Conservation (phyloP, 1,140 invertebrate species). For the Caenorhabditis tropicalis region DNA sequence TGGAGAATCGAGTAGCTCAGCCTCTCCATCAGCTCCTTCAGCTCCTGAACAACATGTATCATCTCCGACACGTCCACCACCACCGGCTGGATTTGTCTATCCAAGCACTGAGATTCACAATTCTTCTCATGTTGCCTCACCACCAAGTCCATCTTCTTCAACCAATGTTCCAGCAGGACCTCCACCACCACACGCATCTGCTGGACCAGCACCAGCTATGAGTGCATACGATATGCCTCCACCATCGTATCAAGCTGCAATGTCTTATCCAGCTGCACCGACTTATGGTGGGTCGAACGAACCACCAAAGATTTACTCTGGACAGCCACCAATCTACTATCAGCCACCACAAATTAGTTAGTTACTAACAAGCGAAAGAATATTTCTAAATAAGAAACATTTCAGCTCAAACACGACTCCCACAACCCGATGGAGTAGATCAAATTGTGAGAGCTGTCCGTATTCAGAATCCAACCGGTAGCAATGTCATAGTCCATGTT, state of each 20-base stretch:
- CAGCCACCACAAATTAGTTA: conserved; percentile 44
- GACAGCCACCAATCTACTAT: conserved; percentile 23
- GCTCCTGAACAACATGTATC: not conserved
- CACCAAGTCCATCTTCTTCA: not conserved
- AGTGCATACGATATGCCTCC: conserved; percentile 37
- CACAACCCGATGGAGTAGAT: conserved; percentile 7
- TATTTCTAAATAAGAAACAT: not conserved
- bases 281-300: conserved; percentile 54
- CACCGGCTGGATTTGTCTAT: conserved; percentile 22
- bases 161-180: conserved; percentile 16
- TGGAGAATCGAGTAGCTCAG: conserved; percentile 11
- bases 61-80: not conserved
- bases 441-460: not conserved
- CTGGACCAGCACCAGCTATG: conserved; percentile 17
- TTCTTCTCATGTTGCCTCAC: conserved; percentile 35
- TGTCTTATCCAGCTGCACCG: conserved; percentile 52
- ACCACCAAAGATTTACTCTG: conserved; percentile 46
- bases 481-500: conserved; percentile 47
- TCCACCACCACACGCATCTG: not conserved
- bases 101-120: not conserved
- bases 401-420: conserved; percentile 30
- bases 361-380: not conserved
- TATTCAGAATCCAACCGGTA: conserved; percentile 11
- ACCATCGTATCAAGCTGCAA: conserved; percentile 58
- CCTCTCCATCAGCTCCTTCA: not conserved